Base-by-base conservation (phyloP, 2,113 vertebrate species). In the Oryzias celebensis region DNA sequence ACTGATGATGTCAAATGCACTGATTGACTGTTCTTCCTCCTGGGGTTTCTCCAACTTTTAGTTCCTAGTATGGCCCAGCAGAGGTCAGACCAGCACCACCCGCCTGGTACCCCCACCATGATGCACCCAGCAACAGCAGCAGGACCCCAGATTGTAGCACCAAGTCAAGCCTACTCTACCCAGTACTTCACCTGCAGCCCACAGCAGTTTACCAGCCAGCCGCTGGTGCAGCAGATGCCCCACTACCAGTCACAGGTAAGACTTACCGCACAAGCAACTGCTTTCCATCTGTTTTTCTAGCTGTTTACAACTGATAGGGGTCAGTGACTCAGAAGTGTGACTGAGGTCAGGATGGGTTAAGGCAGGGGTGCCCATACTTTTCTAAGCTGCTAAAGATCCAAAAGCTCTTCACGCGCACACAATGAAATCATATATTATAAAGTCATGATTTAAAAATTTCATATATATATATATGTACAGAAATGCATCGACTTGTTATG, bases 21-120 rank as follows among this genome's bases (percentile, higher is more conserved):
- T 68, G 4, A 24, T 64, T 17, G 61, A 51, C 10, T 42, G 26
- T 4, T 7, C 57, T 44, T 7, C 81, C 36, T 3, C 20, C 10
- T 26, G 68, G 42, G 44, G 16, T 20, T 66, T 22, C 68, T 18
- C 66, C 73, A 46, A 14, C 22, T 75, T 85, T 2, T 80, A 99
- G 97, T 99, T 86, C 94, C 96, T 91, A 98, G 92, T 92, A 96
- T 99, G 93, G 94, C 94, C 69, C 97, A 98, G 77, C 96, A 98
- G 81, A 94, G 97, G 84, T 95, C 96, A 80, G 97, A 99, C 78
- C 96, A 98, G 80, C 97, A 99, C 81, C 97, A 97, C 74, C 91
- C 87, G 1, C 94, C 92, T 77, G 96, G 94, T 82, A 87, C 91
- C 0, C 90, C 92, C 64, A 91, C 94, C 85, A 96, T 99, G 94